phyloP scores from a whole-genome alignment of 2,888 invertebrate genomes.

The Phyto melanocephala region DNA sequence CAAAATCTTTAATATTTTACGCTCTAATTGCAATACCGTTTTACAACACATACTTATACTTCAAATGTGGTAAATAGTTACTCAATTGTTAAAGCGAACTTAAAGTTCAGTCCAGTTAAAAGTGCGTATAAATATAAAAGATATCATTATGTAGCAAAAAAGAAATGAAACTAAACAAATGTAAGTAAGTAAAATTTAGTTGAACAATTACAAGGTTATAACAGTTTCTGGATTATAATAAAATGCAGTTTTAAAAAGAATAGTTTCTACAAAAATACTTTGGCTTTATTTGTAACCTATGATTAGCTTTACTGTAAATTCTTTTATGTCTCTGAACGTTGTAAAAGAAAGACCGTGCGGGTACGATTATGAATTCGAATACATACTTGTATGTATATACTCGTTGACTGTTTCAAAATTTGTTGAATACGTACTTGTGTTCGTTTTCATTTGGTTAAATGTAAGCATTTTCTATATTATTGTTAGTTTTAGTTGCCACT shows the following conservation, averaged over 20 bases:
- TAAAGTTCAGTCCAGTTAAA: too few species aligned
- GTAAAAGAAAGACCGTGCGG: background rate
- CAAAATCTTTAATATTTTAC: too few species aligned
- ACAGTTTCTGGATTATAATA: background rate
- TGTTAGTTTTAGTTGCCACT: background rate
- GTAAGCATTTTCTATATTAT: background rate
- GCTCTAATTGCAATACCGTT: too few species aligned
- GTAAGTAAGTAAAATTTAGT: slow-evolving; percentile 9
- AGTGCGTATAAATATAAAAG: too few species aligned
- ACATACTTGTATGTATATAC: background rate
- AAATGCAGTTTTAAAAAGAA: too few species aligned
- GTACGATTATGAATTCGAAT: background rate
- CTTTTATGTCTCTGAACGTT: background rate
- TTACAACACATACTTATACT: too few species aligned
- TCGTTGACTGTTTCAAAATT: background rate
- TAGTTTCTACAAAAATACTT: too few species aligned
- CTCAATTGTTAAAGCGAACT: too few species aligned
- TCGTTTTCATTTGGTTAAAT: background rate
- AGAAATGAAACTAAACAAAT: slow-evolving; percentile 12
- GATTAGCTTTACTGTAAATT: background rate
- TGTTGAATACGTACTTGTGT: background rate
- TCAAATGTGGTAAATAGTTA: too few species aligned
- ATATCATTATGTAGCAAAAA: background rate
- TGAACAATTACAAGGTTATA: slow-evolving; percentile 21
- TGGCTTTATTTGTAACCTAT: background rate